These are phyloP conservation scores for Pocillopora verrucosa DNA, from an alignment of 64 coral and sea anemone species.

Conservation along the genomic window DNA sequence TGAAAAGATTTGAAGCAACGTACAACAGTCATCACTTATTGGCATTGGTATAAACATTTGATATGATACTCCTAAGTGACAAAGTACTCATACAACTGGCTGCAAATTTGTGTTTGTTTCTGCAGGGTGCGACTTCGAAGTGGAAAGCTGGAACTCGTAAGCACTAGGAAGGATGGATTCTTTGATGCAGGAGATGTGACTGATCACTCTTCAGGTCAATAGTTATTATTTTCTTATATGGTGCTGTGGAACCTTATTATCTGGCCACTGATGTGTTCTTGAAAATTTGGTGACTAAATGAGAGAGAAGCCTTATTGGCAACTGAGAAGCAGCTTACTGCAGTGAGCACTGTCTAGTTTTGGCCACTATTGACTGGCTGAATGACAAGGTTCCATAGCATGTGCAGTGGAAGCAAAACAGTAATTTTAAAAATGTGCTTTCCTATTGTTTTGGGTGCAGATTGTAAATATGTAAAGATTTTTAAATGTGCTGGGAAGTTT, in stretches of 20 bases:
- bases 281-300: not conserved
- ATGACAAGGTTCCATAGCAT: not conserved
- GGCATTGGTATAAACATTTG: too few relatives aligned
- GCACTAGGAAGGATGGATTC: constrained; percentile 37
- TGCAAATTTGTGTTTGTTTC: not conserved
- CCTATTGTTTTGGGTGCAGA: too few relatives aligned
- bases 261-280: not conserved
- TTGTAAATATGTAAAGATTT: too few relatives aligned
- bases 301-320: not conserved
- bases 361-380: not conserved
- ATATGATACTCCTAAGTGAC: too few relatives aligned
- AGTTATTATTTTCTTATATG: not conserved
- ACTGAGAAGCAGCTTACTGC: not conserved
- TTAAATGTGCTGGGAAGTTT: too few relatives aligned
- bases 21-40: too few relatives aligned
- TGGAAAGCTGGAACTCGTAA: constrained; percentile 65
- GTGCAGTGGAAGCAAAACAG: not conserved
- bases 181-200: constrained; percentile 76
- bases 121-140: constrained; percentile 58
- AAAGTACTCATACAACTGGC: too few relatives aligned
- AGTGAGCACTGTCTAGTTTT: not conserved
- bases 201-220: constrained; percentile 43
- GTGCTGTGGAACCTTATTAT: not conserved
- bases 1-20: too few relatives aligned
- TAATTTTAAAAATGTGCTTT: not conserved